Evolutionary conservation across 2,888 invertebrate species (phyloP).

Genomic region (Belgica antarctica): DNA sequence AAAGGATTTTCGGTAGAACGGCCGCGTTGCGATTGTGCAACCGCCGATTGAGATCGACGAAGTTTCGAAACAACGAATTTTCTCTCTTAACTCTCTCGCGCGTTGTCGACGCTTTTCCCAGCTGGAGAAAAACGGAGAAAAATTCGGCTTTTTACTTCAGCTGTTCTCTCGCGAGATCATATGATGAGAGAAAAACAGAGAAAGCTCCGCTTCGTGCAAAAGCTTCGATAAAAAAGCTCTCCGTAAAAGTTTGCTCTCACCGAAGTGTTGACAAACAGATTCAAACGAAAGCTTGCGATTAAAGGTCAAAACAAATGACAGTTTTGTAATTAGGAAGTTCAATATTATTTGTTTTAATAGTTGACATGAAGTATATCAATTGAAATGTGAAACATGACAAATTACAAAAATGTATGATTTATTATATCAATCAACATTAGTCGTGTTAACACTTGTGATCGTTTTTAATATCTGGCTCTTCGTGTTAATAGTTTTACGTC

Average conservation of each 20-base stretch:
- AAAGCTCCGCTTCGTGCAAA: not conserved
- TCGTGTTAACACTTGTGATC: no score
- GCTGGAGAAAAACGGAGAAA: not conserved
- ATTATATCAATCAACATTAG: no score
- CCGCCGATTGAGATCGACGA: conserved; percentile 34
- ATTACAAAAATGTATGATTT: no score
- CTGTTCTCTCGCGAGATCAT: not conserved
- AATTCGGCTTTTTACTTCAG: conserved; percentile 1
- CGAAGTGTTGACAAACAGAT: no score
- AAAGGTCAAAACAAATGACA: no score
- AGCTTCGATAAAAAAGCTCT: conserved; percentile 7
- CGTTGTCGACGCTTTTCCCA: not conserved
- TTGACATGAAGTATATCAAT: no score
- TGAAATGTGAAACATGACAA: no score
- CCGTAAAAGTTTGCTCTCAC: not conserved
- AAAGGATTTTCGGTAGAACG: conserved; percentile 31
- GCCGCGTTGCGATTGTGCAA: conserved; percentile 43
- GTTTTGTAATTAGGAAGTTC: no score
- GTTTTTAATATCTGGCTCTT: no score
- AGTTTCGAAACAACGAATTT: conserved; percentile 19
- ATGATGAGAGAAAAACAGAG: not conserved
- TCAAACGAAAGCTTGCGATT: no score
- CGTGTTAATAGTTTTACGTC: no score
- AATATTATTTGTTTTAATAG: no score
- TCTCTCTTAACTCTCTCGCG: conserved; percentile 12